phyloP scores from a whole-genome alignment of 2,888 invertebrate species.

The Vanessa cardui region DNA sequence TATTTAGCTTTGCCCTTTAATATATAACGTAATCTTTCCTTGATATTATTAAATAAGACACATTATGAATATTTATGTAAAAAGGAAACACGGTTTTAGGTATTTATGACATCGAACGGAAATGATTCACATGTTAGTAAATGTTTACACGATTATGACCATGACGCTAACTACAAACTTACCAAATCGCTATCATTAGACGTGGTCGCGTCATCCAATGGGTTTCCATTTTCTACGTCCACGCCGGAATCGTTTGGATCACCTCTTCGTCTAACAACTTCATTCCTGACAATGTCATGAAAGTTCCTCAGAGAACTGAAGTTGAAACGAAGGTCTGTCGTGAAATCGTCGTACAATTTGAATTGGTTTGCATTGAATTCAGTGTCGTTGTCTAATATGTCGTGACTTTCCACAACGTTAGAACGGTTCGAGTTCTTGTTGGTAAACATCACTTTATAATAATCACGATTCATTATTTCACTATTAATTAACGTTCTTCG shows the following conservation, averaged over 20 bases:
- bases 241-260: slow-evolving; percentile 77
- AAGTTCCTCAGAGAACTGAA: slow-evolving; percentile 67
- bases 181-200: slow-evolving; percentile 76
- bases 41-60: too few species aligned
- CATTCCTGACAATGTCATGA: slow-evolving; percentile 52
- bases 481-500: slow-evolving; percentile 31
- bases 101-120: not conserved
- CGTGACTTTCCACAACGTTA: slow-evolving; percentile 54
- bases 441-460: slow-evolving; percentile 70
- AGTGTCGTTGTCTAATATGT: slow-evolving; percentile 73
- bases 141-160: slow-evolving; percentile 8
- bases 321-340: slow-evolving; percentile 70
- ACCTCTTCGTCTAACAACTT: slow-evolving; percentile 50
- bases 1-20: too few species aligned
- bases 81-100: not conserved
- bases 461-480: slow-evolving; percentile 70
- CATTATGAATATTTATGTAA: too few species aligned
- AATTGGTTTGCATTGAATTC: slow-evolving; percentile 79
- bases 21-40: too few species aligned
- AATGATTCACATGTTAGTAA: slow-evolving; percentile 7
- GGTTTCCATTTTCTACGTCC: slow-evolving; percentile 77
- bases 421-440: slow-evolving; percentile 56
- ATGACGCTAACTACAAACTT: slow-evolving; percentile 51
- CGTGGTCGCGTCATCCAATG: slow-evolving; percentile 59
- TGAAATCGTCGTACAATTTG: slow-evolving; percentile 78